Percentiles rank a stretch among this genome's conserved stretches.
These are phyloP conservation scores for Aromia moschata DNA, from an alignment of 2,888 invertebrate species.

Conservation along the genomic window DNA sequence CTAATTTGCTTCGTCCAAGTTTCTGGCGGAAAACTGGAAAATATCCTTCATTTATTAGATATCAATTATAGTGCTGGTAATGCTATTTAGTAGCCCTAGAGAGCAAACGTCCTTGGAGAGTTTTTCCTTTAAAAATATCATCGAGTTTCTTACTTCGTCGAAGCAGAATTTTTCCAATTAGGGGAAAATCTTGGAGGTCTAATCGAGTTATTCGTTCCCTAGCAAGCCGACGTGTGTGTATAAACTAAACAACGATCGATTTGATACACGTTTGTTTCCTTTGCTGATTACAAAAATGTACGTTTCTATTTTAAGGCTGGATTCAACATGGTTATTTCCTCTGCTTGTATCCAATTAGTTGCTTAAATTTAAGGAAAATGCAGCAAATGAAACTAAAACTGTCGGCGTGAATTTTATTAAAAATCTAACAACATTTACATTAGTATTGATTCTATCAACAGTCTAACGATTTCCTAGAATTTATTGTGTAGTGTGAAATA, in stretches of 20 bases:
- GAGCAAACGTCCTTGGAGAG: not conserved
- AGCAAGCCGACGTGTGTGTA: no score
- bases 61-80: constrained; percentile 5
- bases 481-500: constrained; percentile 4
- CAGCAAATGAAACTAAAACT: not conserved
- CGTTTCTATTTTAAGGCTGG: no score
- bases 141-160: not conserved
- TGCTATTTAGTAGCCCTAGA: not conserved
- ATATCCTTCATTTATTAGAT: not conserved
- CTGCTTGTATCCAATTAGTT: not conserved
- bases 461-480: constrained; percentile 18
- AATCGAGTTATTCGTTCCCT: not conserved
- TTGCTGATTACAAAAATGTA: no score
- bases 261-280: no score
- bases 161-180: constrained; percentile 1
- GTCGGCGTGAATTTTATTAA: constrained; percentile 9
- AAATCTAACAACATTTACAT: constrained; percentile 14
- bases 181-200: constrained; percentile 5
- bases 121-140: constrained; percentile 1
- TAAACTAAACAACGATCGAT: no score
- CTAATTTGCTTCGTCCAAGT: constrained; percentile 1
- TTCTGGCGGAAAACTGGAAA: not conserved
- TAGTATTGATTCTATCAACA: constrained; percentile 18
- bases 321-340: no score
- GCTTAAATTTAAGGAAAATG: not conserved